Percentiles rank a stretch among this genome's conserved stretches.
phyloP scores from a whole-genome alignment of 2,797 vertebrate genomes.

The Borostomias antarcticus region DNA sequence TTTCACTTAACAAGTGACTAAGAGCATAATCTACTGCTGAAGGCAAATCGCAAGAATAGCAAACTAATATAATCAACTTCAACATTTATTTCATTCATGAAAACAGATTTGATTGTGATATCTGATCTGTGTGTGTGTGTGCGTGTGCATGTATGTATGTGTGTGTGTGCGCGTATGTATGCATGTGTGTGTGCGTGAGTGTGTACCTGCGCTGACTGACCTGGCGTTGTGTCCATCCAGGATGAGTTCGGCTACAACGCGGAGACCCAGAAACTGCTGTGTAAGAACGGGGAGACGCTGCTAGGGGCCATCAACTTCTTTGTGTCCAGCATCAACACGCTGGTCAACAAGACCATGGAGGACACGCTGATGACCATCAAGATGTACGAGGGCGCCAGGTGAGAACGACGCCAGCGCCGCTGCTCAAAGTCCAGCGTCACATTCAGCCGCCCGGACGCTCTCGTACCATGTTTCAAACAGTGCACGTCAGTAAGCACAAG shows the following conservation, averaged over 20 bases:
- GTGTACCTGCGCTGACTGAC: not conserved
- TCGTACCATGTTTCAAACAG: too few species aligned
- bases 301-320: slow-evolving; percentile 97
- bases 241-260: slow-evolving; percentile 98
- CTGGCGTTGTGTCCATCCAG: slow-evolving; percentile 67
- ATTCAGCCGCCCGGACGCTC: too few species aligned
- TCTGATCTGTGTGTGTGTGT: not conserved
- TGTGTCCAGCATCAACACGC: slow-evolving; percentile 95
- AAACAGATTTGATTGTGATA: not conserved
- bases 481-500: too few species aligned
- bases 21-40: too few species aligned
- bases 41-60: too few species aligned
- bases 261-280: slow-evolving; percentile 94
- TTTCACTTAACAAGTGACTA: too few species aligned
- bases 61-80: too few species aligned
- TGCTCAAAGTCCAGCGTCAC: too few species aligned
- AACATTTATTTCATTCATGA: too few species aligned
- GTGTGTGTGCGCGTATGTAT: not conserved
- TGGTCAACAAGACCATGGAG: slow-evolving; percentile 98
- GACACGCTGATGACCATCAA: slow-evolving; percentile 96
- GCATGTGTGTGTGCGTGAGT: not conserved
- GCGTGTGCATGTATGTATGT: not conserved
- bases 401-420: too few species aligned
- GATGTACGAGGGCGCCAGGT: slow-evolving; percentile 84
- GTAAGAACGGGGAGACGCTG: slow-evolving; percentile 95